Evolutionary conservation across 2,888 invertebrate species (phyloP), one percentile per base, ranked within the genome.

Genomic region (Pharmacophagus antenor): DNA sequence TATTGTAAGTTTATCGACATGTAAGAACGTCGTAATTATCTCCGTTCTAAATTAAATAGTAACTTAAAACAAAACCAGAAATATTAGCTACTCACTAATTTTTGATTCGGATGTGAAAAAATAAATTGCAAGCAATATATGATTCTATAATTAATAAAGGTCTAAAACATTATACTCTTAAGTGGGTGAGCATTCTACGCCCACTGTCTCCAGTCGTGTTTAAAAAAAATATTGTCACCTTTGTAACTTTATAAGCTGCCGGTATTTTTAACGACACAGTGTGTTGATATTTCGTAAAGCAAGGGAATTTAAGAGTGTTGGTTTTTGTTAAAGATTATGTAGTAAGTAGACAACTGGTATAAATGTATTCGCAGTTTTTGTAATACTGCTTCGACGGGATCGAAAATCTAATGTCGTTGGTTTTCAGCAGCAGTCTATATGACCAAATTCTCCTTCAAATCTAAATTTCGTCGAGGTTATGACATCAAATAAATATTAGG

Each of bases 201-300:
- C 61, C 44, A 61, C 56, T 31, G 48, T 17, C 48, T 61, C 56
- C 52, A 61, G 22, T 46, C 48, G 49, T 48, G 22, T 57, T 53
- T 44, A 31, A 25, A 23, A 47, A 59, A 59, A 61, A 56, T 20
- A 41, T 61, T 41, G 61, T 61, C 56, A 56, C 52, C 42, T 53
- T 41, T 48, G 37, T 53, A 56, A 61, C 48, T 56, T 53, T 53
- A 44, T 22, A 61, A 50, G 47, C 55, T 31, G 10, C 56, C 7
- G 46, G n/a, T 49, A 46, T 41, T 27, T 48, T 48, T 47, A 61
- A 56, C 56, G 61, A 52, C 41, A 41, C 23, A 46, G 47, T 22
- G 20, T 54, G 37, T 42, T 59, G 47, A 52, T 52, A 47, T 51
- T 56, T 55, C 48, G 50, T 56, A 37, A 51, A 47, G n/a, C 46